phyloP scores from a whole-genome alignment of 2,113 vertebrate genomes.

The Sapayoa aenigma region DNA sequence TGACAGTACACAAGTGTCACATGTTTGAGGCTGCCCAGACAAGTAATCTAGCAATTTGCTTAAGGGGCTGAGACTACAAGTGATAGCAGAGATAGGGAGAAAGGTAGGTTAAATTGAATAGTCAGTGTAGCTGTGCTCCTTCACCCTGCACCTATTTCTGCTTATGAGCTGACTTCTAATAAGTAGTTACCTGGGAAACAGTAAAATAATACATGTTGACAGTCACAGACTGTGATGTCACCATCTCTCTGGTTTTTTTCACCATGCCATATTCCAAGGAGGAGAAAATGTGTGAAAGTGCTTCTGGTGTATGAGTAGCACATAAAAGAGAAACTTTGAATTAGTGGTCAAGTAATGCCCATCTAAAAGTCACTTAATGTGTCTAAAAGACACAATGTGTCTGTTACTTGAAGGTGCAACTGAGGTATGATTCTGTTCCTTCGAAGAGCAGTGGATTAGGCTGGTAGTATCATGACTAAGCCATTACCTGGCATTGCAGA shows the following conservation, averaged over 20 bases:
- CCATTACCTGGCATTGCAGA: background rate
- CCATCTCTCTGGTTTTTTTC: background rate
- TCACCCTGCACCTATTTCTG: background rate
- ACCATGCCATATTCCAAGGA: background rate
- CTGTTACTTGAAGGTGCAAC: background rate
- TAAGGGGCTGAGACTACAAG: background rate
- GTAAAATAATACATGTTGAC: background rate
- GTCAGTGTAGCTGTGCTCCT: background rate
- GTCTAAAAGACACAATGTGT: no score
- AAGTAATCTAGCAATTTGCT: background rate
- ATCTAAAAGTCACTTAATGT: background rate
- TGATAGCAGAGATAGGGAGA: background rate
- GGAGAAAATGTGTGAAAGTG: background rate
- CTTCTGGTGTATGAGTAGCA: background rate
- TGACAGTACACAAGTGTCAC: constrained; percentile 50
- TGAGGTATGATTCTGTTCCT: background rate
- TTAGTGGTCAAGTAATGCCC: background rate
- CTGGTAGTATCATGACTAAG: background rate
- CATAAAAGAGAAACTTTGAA: background rate
- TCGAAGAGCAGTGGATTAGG: background rate
- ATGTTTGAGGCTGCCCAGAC: constrained; percentile 12
- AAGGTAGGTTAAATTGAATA: background rate
- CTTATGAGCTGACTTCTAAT: background rate
- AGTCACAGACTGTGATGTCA: background rate
- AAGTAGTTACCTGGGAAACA: background rate